Percentiles rank a stretch among this genome's conserved stretches.
Conservation (phyloP, 37 sponge, comb jelly and placozoan genomes). For the Aplysina aerophoba region DNA sequence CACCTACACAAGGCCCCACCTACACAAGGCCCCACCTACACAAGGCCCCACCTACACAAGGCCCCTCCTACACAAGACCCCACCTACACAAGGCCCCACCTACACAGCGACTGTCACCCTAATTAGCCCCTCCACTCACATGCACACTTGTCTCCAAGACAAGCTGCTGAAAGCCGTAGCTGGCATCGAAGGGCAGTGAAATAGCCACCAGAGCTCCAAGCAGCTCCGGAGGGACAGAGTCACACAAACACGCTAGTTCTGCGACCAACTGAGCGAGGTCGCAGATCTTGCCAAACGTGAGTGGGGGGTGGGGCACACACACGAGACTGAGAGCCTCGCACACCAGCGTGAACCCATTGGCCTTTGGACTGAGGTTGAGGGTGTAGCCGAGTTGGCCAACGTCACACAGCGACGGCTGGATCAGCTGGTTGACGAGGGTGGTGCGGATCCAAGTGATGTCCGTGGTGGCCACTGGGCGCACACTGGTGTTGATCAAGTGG, state of each 20-base stretch:
- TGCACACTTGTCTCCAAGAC: neutral
- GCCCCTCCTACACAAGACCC: too few species aligned
- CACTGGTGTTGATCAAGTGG: neutral
- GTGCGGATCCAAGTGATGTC: conserved; percentile 18
- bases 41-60: too few species aligned
- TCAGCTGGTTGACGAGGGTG: conserved; percentile 18
- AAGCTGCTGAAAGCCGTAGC: neutral
- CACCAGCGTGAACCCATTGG: conserved; percentile 51
- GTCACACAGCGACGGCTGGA: neutral
- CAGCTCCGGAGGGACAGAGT: conserved; percentile 53
- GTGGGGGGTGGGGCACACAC: neutral
- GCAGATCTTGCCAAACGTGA: conserved; percentile 41
- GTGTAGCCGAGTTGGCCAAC: conserved; percentile 9
- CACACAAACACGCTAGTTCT: conserved; percentile 51
- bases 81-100: too few species aligned
- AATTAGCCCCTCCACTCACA: too few species aligned
- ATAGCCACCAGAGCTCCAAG: conserved; percentile 82
- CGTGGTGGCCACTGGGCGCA: neutral
- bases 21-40: too few species aligned
- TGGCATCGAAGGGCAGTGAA: conserved; percentile 48
- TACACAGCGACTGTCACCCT: too few species aligned
- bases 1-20: too few species aligned
- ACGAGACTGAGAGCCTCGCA: conserved; percentile 62
- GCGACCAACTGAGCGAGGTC: conserved; percentile 69
- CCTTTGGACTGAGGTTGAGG: conserved; percentile 24